phyloP scores from a whole-genome alignment of 2,113 vertebrate genomes.

The Entomyzon cyanotis region DNA sequence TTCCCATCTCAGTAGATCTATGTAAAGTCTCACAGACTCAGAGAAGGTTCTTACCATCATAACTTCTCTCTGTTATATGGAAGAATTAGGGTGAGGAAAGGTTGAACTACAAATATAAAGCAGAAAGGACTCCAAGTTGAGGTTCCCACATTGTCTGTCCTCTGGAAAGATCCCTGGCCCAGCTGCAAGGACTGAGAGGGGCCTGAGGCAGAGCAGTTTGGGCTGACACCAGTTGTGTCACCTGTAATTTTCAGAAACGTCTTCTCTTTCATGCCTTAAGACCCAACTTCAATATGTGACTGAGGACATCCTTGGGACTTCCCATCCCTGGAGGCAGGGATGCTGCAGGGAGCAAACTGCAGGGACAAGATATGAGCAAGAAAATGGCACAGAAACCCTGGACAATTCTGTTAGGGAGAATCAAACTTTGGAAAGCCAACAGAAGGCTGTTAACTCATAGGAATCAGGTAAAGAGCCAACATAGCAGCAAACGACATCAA shows the following conservation, averaged over 20 bases:
- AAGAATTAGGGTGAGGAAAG: neutral
- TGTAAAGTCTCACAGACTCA: neutral
- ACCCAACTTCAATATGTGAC: too few relatives aligned
- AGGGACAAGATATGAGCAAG: neutral
- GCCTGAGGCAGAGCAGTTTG: neutral
- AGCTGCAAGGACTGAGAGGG: neutral
- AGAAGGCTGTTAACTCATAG: neutral
- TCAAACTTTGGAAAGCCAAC: neutral
- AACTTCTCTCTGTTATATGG: neutral
- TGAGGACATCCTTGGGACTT: neutral
- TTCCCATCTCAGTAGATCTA: neutral
- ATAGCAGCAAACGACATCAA: neutral
- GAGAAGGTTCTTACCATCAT: neutral
- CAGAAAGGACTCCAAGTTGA: neutral
- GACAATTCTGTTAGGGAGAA: neutral
- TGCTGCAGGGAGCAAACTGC: neutral
- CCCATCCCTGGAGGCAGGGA: neutral
- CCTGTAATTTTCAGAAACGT: neutral
- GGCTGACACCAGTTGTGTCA: too few relatives aligned
- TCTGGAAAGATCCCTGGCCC: neutral
- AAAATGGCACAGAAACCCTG: neutral
- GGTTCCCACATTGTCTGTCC: neutral
- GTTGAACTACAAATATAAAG: neutral
- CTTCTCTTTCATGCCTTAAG: neutral
- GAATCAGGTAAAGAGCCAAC: neutral